Evolutionary conservation across 2,797 vertebrate species (phyloP).

Genomic region (Clarias pachynema): DNA sequence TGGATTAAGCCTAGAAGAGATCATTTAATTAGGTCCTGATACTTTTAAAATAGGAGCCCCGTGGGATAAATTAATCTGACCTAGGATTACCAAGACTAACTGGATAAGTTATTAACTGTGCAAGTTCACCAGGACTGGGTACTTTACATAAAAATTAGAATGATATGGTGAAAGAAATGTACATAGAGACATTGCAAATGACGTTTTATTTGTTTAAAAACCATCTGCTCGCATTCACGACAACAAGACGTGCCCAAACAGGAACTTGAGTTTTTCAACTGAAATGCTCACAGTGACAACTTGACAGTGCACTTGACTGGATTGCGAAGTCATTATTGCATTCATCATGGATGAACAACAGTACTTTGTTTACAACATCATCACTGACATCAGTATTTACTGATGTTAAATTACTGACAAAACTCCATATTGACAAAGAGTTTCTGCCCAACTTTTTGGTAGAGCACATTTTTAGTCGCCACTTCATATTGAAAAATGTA

Average conservation of each 20-base stretch:
- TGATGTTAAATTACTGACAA: neutral
- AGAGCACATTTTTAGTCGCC: too few relatives aligned
- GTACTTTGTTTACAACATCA: neutral
- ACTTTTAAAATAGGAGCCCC: neutral
- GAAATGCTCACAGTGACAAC: neutral
- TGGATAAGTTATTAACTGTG: neutral
- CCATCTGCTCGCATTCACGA: neutral
- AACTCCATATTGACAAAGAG: neutral
- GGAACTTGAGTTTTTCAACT: neutral
- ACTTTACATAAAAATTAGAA: neutral
- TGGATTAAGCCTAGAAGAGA: neutral
- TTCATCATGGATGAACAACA: neutral
- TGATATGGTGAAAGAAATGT: too few relatives aligned
- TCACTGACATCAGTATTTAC: neutral
- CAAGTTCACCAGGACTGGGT: neutral
- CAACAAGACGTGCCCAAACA: neutral
- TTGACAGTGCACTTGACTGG: neutral
- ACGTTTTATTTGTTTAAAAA: neutral
- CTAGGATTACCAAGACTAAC: neutral
- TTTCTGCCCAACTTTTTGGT: neutral
- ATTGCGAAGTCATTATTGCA: neutral
- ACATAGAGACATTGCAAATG: neutral
- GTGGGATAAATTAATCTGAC: neutral
- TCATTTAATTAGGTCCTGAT: neutral
- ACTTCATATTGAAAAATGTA: too few relatives aligned